Base-by-base conservation (phyloP, 2,888 invertebrate genomes). In the Smittia sp. region DNA sequence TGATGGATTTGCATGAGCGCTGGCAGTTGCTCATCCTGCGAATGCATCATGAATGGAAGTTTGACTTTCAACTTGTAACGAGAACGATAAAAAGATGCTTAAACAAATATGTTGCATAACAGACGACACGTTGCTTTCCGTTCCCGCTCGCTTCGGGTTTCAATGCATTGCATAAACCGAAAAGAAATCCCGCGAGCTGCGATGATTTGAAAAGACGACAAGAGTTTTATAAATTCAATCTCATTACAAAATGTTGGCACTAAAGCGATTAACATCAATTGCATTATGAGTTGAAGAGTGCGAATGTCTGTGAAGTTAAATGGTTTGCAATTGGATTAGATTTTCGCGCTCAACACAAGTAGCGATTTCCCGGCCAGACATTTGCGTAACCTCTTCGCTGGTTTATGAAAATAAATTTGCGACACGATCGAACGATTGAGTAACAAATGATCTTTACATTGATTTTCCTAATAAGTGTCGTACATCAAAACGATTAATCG, bases 381-480 rank as follows among this genome's bases (percentile, higher is more conserved):
- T n/a, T 46, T 46, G n/a, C 46, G 46, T n/a, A 2, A 46, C 15
- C n/a, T 46, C 3, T 46, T 46, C 46, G 3, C 39, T n/a, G n/a
- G n/a, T n/a, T 32, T 32, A 32, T 9, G 3, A 32, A 32, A 3
- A 9, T 9, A 32, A 32, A 32, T 32, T 32, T 32, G n/a, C 46
- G n/a, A 2, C 46, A n/a, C n/a, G n/a, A 46, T 6, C 15, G 2
- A n/a, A 11, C 2, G 13, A 15, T 15, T 46, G 46, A 46, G 46
- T 46, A 6, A 46, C 15, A 15, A 46, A 46, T 46, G 46, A 46
- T 46, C 46, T 46, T 46, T 46, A 46, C 46, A 46, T 46, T 46
- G 46, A 46, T 46, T 46, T 46, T 46, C 46, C 11, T 46, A 46
- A 46, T 46, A 46, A n/a, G 11, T 46, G 46, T 46, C 46, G n/a